These are phyloP conservation scores for Wiebesia pumilae DNA, from an alignment of 1,140 invertebrate species.

Conservation along the genomic window DNA sequence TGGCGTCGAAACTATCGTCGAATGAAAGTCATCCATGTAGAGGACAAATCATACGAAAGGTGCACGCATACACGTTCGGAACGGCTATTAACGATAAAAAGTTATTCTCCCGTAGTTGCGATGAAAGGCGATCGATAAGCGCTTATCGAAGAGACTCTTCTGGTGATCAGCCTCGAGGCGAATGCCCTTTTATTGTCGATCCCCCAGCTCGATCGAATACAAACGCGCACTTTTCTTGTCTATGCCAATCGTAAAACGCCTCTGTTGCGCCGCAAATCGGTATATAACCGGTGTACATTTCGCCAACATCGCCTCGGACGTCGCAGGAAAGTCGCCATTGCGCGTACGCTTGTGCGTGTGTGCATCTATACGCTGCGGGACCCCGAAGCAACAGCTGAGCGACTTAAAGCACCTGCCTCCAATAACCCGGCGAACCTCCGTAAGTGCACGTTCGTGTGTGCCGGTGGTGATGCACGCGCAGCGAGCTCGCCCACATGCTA, in stretches of 20 bases:
- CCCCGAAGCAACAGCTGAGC: slow-evolving; percentile 72
- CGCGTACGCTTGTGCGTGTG: slow-evolving; percentile 4
- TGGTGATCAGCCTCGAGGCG: too few species aligned
- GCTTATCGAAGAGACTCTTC: slow-evolving; percentile 4
- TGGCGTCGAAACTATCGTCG: too few species aligned
- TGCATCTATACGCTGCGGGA: slow-evolving; percentile 55
- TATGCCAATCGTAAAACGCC: too few species aligned
- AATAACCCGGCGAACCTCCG: slow-evolving; percentile 59
- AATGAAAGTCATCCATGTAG: too few species aligned
- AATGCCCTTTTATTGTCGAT: not conserved
- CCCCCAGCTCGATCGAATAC: not conserved
- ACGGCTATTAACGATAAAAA: slow-evolving; percentile 10
- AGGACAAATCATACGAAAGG: too few species aligned
- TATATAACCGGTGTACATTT: not conserved
- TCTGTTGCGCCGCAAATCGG: not conserved
- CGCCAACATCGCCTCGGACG: not conserved
- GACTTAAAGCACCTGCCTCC: slow-evolving; percentile 70
- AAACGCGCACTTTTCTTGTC: not conserved
- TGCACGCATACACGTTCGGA: too few species aligned
- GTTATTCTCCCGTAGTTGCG: not conserved
- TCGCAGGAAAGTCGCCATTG: not conserved
- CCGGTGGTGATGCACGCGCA: too few species aligned
- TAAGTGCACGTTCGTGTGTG: not conserved
- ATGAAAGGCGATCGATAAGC: slow-evolving; percentile 34
- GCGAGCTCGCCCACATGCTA: slow-evolving; percentile 31